phyloP scores from a whole-genome alignment of 2,797 vertebrate species.

The Clangula hyemalis region DNA sequence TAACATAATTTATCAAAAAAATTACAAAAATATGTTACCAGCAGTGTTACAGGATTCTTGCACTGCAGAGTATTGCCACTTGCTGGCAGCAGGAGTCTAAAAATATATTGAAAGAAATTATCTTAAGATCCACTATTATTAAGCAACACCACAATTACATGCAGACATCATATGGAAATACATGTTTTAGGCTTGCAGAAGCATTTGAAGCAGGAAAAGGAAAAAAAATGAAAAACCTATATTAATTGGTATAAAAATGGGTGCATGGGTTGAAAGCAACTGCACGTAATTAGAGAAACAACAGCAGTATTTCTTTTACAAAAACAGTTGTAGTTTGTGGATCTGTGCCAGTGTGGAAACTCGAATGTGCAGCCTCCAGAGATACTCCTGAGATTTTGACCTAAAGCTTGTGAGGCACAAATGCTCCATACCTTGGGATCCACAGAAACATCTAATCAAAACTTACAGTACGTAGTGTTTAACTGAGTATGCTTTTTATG shows the following conservation, averaged over 20 bases:
- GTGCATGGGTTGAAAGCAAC: background rate
- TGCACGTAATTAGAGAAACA: background rate
- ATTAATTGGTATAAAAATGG: background rate
- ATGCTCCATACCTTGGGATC: background rate
- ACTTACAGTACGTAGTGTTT: background rate
- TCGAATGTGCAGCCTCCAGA: background rate
- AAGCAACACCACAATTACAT: background rate
- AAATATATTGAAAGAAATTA: background rate
- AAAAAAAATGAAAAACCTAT: background rate
- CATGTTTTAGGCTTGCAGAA: background rate
- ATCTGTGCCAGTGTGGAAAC: background rate
- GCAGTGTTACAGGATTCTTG: background rate
- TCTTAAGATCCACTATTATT: background rate
- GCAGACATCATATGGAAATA: background rate
- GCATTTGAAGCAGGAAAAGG: background rate
- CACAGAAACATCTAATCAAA: background rate
- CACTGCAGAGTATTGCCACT: background rate
- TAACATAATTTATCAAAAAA: too few relatives aligned
- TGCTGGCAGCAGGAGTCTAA: slow-evolving; percentile 30
- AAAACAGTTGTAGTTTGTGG: background rate
- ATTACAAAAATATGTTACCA: background rate
- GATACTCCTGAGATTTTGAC: background rate
- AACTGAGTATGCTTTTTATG: background rate
- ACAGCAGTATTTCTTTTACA: background rate
- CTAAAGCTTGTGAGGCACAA: background rate